Evolutionary conservation across 1,140 invertebrate genomes (phyloP), one percentile per base, ranked within the genome.

Genomic region (Aphelinus certus): DNA sequence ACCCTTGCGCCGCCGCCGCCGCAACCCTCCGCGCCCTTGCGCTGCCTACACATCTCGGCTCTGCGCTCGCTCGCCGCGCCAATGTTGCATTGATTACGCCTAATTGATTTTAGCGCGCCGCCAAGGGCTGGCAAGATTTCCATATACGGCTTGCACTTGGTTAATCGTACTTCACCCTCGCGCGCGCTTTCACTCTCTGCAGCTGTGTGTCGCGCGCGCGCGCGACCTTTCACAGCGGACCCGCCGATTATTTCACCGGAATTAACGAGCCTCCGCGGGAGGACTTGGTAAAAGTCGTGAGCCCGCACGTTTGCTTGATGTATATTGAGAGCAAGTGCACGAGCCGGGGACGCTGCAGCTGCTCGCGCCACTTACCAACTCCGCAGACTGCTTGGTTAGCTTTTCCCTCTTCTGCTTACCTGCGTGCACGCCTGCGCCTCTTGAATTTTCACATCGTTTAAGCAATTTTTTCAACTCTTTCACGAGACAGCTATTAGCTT

Each of bases 51-150:
- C 26, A 26, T 26, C 26, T 26, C 26, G 26, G 26, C 26, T 26
- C 26, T 26, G 26, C 26, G 4, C 53, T 6, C 49, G 9, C 53
- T 9, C 66, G 4, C 9, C 43, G 43, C 78, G 76, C 81, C 80
- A 77, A 80, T 82, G 79, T 80, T 81, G 81, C 80, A 83, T 85
- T 84, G 81, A 83, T 84, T 82, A 80, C 74, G 79, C 78, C 73
- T 83, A 85, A 85, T 84, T 85, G 83, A 84, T 85, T 84, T 84
- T 74, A 76, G 77, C 80, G 79, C 10, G 9, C 83, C 78, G 26
- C 26, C 80, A 42, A 43, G 79, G 75, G 77, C 68, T 69, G 75
- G 62, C 61, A 65, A 76, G 75, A 82, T 84, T 81, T 82, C 79
- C 81, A 83, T 82, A 82, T 71, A 68, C 26, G 26, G 42, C 64